phyloP scores from a whole-genome alignment of 2,888 invertebrate species.

The Metalampra italica region DNA sequence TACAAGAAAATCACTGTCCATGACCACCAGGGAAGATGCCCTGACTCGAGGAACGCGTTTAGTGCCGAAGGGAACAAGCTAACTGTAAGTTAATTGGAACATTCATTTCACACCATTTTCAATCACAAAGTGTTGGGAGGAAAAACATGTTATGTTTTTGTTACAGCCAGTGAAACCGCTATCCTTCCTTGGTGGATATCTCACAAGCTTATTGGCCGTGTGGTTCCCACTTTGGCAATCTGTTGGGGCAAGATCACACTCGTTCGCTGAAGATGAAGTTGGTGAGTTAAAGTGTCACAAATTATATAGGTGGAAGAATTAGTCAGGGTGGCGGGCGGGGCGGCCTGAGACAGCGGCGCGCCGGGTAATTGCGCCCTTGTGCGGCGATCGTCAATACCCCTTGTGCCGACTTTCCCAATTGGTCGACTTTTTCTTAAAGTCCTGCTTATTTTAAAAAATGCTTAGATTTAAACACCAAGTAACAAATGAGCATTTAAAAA shows the following conservation, averaged over 20 bases:
- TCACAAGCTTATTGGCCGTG: constrained; percentile 67
- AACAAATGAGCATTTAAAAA: too few relatives aligned
- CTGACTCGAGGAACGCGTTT: constrained; percentile 82
- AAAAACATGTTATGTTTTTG: neutral
- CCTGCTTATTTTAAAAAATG: too few relatives aligned
- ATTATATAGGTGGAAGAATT: too few relatives aligned
- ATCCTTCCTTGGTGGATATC: constrained; percentile 75
- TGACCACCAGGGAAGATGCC: constrained; percentile 93
- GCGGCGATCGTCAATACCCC: too few relatives aligned
- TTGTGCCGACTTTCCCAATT: too few relatives aligned
- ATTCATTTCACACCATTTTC: neutral
- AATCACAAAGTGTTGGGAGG: too few relatives aligned
- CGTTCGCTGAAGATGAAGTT: constrained; percentile 74
- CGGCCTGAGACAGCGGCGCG: too few relatives aligned
- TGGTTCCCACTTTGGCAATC: constrained; percentile 73
- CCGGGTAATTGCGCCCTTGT: too few relatives aligned
- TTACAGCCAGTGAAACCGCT: constrained; percentile 76
- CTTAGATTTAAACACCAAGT: too few relatives aligned
- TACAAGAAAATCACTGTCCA: constrained; percentile 92
- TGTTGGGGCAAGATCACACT: constrained; percentile 46
- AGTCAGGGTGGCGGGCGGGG: too few relatives aligned
- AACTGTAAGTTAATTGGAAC: constrained; percentile 27
- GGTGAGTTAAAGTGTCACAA: constrained; percentile 33
- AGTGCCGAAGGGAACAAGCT: constrained; percentile 70
- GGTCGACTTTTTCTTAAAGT: too few relatives aligned